These are phyloP conservation scores for Oreonectes daqikongensis DNA, from an alignment of 2,797 vertebrate genomes.

Conservation along the genomic window DNA sequence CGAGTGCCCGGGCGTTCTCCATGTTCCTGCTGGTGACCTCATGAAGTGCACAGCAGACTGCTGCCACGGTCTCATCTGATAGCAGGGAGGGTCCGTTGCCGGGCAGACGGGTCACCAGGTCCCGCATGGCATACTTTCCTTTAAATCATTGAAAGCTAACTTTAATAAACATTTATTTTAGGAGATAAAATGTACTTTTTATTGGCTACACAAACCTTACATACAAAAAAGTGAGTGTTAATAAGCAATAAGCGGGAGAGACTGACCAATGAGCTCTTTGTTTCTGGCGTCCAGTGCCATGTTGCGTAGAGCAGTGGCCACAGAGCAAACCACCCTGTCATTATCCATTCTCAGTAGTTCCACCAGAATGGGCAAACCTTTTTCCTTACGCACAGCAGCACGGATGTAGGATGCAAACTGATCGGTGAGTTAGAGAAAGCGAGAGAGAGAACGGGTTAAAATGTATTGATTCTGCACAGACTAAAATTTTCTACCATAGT, in stretches of 20 bases:
- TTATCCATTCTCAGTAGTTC: constrained; percentile 98
- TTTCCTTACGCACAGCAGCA: constrained; percentile 94
- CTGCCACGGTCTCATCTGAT: constrained; percentile 92
- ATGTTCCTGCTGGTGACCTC: constrained; percentile 98
- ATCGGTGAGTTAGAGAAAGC: background rate
- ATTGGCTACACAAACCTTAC: background rate
- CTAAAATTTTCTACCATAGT: too few relatives aligned
- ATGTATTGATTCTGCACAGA: too few relatives aligned
- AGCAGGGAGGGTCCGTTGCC: constrained; percentile 81
- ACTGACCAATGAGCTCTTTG: constrained; percentile 95
- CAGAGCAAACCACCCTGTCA: constrained; percentile 94
- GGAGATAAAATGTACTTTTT: constrained; percentile 5
- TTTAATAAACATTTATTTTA: constrained; percentile 9
- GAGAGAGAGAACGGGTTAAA: background rate
- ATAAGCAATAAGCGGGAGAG: background rate
- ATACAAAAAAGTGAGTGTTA: background rate
- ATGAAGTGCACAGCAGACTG: constrained; percentile 94
- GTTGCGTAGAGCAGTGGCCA: constrained; percentile 93
- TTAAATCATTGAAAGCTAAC: background rate
- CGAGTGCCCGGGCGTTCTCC: constrained; percentile 96
- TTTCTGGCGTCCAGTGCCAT: constrained; percentile 95
- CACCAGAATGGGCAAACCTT: constrained; percentile 97
- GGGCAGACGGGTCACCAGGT: constrained; percentile 92
- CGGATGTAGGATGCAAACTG: constrained; percentile 97
- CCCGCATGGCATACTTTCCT: constrained; percentile 98